Base-by-base conservation (phyloP, 2,888 invertebrate genomes). In the Stegophylla sp. region DNA sequence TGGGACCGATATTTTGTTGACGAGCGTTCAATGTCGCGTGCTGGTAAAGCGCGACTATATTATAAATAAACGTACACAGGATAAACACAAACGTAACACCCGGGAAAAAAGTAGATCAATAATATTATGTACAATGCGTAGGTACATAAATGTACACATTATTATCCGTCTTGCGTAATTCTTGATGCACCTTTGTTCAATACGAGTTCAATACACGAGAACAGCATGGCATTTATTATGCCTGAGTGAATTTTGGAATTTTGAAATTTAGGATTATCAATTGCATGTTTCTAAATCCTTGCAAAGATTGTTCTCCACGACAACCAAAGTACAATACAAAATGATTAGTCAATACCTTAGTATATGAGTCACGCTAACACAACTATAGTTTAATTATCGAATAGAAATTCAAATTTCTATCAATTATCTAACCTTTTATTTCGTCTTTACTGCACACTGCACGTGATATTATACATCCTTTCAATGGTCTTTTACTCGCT, bases 401-500 rank as follows among this genome's bases (percentile, higher is more conserved):
- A 45, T 63, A 9, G 1, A 43, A 72, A 43, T 56, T 3, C 34
- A 12, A 56, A 17, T 56, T 61, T 45, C n/a, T 63, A 48, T 28
- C 23, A 59, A 72, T 15, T 12, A 7, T 20, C 26, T 48, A 61
- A 45, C 28, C 61, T 34, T 63, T 61, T 74, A 48, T 74, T 56
- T 17, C 34, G 15, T 28, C 4, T 4, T 9, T 63, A 26, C 3
- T 43, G 51, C 17, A 48, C 17, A 26, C 20, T 7, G 7, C 26
- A 23, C 17, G 5, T 69, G 26, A 17, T 45, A 74, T 74, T 74
- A 61, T 61, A 26, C 34, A n/a, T n/a, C n/a, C 66, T 66, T 51
- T 76, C 53, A 76, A 76, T 66, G 26, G 64, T 41, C 64, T 74
- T 76, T 76, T 76, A 64, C n/a, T n/a, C n/a, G n/a, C n/a, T n/a